These are phyloP conservation scores for Montipora capricornis DNA, from an alignment of 64 coral and sea anemone genomes.

Conservation along the genomic window DNA sequence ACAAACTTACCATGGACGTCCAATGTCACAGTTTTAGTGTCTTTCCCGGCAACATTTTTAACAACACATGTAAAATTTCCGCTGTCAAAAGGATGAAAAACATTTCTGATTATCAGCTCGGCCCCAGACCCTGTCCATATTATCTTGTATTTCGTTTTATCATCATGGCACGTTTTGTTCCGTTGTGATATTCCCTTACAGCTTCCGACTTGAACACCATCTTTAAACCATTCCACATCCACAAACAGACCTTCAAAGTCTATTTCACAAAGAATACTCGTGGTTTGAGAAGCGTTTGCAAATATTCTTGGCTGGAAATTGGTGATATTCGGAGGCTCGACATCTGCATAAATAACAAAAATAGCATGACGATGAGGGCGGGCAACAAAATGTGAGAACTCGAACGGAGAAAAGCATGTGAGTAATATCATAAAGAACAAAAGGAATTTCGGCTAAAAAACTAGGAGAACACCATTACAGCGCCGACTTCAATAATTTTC, in stretches of 20 bases:
- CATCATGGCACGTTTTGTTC: constrained; percentile 11
- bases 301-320: constrained; percentile 35
- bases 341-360: constrained; percentile 4
- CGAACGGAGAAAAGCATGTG: background rate
- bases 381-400: background rate
- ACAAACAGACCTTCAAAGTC: background rate
- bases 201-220: background rate
- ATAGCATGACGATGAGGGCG: background rate
- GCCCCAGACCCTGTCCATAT: constrained; percentile 5
- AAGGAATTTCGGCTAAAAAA: no score
- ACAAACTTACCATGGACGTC: constrained; percentile 45
- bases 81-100: constrained; percentile 39
- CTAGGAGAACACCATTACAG: no score
- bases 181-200: background rate
- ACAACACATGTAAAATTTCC: constrained; percentile 54
- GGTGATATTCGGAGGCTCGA: constrained; percentile 46
- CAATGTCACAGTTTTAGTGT: constrained; percentile 14
- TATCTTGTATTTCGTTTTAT: constrained; percentile 9
- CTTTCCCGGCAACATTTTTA: constrained; percentile 15
- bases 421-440: no score
- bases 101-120: constrained; percentile 43
- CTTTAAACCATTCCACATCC: constrained; percentile 58
- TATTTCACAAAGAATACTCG: constrained; percentile 34
- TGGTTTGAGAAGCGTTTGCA: constrained; percentile 40
- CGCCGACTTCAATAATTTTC: no score